phyloP scores from a whole-genome alignment of 2,797 vertebrate species.

The Graptemys geographica region DNA sequence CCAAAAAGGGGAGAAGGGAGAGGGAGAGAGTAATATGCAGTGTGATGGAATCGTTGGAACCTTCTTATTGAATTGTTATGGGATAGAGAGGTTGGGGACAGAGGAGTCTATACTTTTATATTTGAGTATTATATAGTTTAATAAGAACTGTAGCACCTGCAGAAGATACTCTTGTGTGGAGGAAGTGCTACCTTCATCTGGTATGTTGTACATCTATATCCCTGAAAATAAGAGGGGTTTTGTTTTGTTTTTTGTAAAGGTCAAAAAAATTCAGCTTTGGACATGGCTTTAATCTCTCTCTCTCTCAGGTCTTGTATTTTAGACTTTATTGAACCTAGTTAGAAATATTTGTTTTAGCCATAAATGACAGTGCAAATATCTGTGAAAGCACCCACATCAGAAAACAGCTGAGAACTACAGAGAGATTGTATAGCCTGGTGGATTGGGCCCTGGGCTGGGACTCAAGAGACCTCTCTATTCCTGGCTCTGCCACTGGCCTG shows the following conservation, averaged over 20 bases:
- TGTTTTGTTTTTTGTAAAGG: background rate
- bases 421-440: background rate
- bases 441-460: too few relatives aligned
- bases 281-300: background rate
- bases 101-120: background rate
- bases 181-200: background rate
- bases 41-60: background rate
- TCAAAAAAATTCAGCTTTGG: background rate
- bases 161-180: background rate
- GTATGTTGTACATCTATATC: background rate
- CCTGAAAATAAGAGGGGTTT: background rate
- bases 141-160: background rate
- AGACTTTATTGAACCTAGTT: slow-evolving; percentile 19
- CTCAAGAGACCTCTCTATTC: background rate
- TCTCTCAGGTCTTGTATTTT: background rate
- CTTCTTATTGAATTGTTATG: background rate
- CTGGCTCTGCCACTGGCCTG: background rate
- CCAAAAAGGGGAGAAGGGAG: background rate
- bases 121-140: background rate
- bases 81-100: background rate
- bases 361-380: slow-evolving; percentile 31
- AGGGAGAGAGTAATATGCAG: background rate
- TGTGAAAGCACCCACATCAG: background rate
- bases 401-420: background rate
- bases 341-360: slow-evolving; percentile 44